A percentile compares a stretch with the other conserved stretches of the same genome.
Evolutionary conservation across 2,797 vertebrate species (phyloP).

Genomic region (Cygnus olor): DNA sequence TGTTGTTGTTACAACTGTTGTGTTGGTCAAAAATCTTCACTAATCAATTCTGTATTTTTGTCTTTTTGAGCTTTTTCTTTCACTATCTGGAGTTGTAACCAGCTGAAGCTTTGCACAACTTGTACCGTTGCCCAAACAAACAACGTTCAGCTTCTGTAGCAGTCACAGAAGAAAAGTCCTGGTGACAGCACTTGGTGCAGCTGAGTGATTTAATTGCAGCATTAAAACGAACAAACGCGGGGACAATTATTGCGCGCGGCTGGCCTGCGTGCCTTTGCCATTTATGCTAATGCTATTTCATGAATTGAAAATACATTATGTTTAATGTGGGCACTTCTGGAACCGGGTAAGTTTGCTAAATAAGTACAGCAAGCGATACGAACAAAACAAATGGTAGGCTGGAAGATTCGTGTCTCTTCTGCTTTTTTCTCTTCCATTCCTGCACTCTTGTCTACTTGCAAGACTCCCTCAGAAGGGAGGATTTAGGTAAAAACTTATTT

Average conservation of each 20-base stretch:
- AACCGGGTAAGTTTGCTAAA: neutral
- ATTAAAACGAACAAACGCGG: slow-evolving; percentile 1
- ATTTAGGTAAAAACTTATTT: neutral
- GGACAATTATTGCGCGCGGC: neutral
- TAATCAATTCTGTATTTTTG: neutral
- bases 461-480: neutral
- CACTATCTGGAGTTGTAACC: fast-evolving
- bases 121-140: neutral
- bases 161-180: neutral
- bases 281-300: neutral
- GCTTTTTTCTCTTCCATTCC: neutral
- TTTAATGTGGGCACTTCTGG: neutral
- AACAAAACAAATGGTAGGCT: neutral
- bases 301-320: slow-evolving; percentile 1
- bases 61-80: neutral
- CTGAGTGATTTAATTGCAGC: neutral
- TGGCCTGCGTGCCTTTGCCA: neutral
- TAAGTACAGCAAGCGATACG: neutral
- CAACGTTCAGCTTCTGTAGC: neutral
- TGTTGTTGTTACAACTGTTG: neutral
- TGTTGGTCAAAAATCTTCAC: neutral
- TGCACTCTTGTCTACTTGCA: neutral
- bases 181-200: slow-evolving; percentile 29
- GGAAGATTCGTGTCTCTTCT: neutral
- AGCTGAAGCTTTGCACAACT: neutral